Percentiles rank a stretch among this genome's conserved stretches.
phyloP scores from a whole-genome alignment of 2,113 vertebrate genomes.

The Pavo muticus region DNA sequence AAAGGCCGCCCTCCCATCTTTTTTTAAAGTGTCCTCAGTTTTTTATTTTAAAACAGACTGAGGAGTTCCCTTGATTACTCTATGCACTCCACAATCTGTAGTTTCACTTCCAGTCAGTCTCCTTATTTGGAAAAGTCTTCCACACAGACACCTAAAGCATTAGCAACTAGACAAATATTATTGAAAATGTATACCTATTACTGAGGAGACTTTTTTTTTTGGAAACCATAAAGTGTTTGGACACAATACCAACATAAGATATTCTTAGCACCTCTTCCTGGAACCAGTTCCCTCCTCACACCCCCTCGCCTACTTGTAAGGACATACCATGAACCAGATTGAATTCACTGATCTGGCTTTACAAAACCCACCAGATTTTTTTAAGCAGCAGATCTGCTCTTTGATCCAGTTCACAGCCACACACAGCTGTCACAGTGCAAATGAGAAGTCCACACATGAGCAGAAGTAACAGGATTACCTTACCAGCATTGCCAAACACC shows the following conservation, averaged over 20 bases:
- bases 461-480: constrained; percentile 57
- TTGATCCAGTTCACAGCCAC: constrained; percentile 14
- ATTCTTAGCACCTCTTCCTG: constrained; percentile 7
- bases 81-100: constrained; percentile 24
- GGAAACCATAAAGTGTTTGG: constrained; percentile 24
- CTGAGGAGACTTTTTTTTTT: neutral
- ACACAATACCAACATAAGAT: constrained; percentile 7
- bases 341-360: neutral
- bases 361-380: constrained; percentile 38
- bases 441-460: constrained; percentile 19
- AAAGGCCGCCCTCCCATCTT: neutral
- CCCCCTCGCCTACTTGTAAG: neutral
- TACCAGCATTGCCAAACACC: constrained; percentile 41
- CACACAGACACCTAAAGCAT: constrained; percentile 31
- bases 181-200: constrained; percentile 42
- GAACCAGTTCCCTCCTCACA: neutral
- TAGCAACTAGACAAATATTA: constrained; percentile 56
- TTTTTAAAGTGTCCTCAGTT: neutral
- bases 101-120: constrained; percentile 54
- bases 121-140: constrained; percentile 62
- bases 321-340: neutral
- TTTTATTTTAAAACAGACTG: constrained; percentile 39
- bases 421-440: constrained; percentile 53
- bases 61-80: constrained; percentile 50
- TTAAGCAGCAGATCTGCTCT: constrained; percentile 40